phyloP scores from a whole-genome alignment of 1,140 invertebrate species.

The Calliopsis andreniformis region DNA sequence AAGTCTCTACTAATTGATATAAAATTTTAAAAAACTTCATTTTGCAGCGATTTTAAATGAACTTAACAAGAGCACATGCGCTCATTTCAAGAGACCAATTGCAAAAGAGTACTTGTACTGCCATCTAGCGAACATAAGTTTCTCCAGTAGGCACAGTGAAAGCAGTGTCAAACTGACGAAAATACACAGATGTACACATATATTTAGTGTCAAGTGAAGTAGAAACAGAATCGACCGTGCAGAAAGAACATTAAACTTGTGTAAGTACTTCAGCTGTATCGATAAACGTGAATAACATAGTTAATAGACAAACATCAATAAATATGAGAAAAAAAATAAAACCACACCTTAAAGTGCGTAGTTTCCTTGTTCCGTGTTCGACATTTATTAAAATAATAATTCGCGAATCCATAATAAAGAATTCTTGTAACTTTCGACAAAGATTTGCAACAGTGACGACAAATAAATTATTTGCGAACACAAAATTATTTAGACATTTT shows the following conservation, averaged over 20 bases:
- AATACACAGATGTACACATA: no score
- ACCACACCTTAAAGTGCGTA: neutral
- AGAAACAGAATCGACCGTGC: constrained; percentile 11
- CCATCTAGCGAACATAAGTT: constrained; percentile 25
- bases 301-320: neutral
- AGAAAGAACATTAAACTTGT: neutral
- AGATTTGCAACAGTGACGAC: neutral
- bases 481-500: neutral
- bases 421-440: neutral
- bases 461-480: neutral
- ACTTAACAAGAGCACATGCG: neutral
- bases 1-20: no score
- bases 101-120: constrained; percentile 9
- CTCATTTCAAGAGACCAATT: neutral
- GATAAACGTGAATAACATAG: constrained; percentile 21
- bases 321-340: neutral
- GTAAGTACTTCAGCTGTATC: neutral
- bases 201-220: neutral
- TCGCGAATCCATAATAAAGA: no score
- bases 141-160: neutral
- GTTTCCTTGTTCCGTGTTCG: neutral
- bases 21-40: no score
- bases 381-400: neutral
- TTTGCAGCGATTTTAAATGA: neutral
- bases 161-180: neutral